phyloP scores from a whole-genome alignment of 1,140 invertebrate genomes.

The Latrodectus geometricus region DNA sequence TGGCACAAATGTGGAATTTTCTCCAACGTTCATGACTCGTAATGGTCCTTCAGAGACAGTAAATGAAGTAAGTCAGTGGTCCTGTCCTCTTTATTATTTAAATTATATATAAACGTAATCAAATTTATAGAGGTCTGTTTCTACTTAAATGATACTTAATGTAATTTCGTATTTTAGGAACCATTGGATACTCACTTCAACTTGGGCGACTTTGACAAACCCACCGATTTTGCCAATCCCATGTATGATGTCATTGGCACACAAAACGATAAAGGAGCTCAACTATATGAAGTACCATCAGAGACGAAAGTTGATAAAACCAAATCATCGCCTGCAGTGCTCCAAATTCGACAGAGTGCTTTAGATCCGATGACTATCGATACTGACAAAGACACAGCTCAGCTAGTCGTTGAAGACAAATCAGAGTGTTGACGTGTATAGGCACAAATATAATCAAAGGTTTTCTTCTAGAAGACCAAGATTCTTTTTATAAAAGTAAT shows the following conservation, averaged over 20 bases:
- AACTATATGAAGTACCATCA: slow-evolving; percentile 76
- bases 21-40: slow-evolving; percentile 64
- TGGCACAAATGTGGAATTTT: slow-evolving; percentile 92
- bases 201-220: slow-evolving; percentile 80
- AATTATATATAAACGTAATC: not conserved
- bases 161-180: slow-evolving; percentile 68
- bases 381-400: slow-evolving; percentile 91
- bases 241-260: slow-evolving; percentile 78
- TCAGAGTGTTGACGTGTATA: slow-evolving; percentile 70
- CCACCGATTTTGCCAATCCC: slow-evolving; percentile 92
- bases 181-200: slow-evolving; percentile 82
- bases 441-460: not conserved
- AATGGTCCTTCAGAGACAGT: slow-evolving; percentile 63
- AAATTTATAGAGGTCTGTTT: too few species aligned
- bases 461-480: not conserved
- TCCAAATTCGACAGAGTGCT: slow-evolving; percentile 80
- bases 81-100: not conserved
- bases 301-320: slow-evolving; percentile 77
- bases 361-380: slow-evolving; percentile 84
- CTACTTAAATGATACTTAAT: too few species aligned
- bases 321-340: slow-evolving; percentile 77
- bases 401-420: slow-evolving; percentile 86
- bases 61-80: slow-evolving; percentile 65
- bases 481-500: not conserved
- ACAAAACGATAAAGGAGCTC: slow-evolving; percentile 41